Conservation (phyloP, 1,140 invertebrate species). For the Aricia agestis region DNA sequence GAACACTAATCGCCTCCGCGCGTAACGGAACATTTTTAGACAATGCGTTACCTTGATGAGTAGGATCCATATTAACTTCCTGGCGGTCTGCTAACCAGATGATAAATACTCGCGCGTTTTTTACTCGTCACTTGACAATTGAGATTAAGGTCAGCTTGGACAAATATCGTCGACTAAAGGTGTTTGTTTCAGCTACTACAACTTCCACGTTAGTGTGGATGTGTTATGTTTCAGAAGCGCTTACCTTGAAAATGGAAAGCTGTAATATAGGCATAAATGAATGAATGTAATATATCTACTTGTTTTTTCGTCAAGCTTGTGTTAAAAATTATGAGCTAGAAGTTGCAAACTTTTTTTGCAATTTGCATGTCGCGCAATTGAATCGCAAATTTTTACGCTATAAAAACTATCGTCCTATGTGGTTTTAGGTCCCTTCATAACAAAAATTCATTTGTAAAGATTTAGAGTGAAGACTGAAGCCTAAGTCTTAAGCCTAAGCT, state of each 20-base stretch:
- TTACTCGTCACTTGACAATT: constrained; percentile 43
- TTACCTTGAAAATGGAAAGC: too few relatives aligned
- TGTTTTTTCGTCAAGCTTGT: too few relatives aligned
- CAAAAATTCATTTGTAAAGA: too few relatives aligned
- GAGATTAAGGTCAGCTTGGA: constrained; percentile 47
- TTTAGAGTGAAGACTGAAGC: too few relatives aligned
- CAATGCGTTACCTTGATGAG: constrained; percentile 47
- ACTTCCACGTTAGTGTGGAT: not conserved
- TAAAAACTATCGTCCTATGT: too few relatives aligned
- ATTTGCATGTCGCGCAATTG: too few relatives aligned
- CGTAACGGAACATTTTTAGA: constrained; percentile 12
- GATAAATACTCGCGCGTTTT: constrained; percentile 54
- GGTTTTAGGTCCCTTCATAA: too few relatives aligned
- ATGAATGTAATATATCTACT: too few relatives aligned
- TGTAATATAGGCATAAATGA: too few relatives aligned
- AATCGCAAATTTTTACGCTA: too few relatives aligned
- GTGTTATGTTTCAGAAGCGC: not conserved
- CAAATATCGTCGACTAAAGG: constrained; percentile 9
- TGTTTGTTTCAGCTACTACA: constrained; percentile 5
- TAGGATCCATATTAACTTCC: constrained; percentile 57
- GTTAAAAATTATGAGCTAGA: too few relatives aligned
- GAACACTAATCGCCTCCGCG: not conserved
- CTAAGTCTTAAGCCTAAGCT: not conserved
- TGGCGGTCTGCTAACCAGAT: constrained; percentile 59
- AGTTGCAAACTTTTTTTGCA: too few relatives aligned